These are phyloP conservation scores for Steinernema carpocapsae DNA, from an alignment of 2,888 invertebrate species.

Conservation along the genomic window DNA sequence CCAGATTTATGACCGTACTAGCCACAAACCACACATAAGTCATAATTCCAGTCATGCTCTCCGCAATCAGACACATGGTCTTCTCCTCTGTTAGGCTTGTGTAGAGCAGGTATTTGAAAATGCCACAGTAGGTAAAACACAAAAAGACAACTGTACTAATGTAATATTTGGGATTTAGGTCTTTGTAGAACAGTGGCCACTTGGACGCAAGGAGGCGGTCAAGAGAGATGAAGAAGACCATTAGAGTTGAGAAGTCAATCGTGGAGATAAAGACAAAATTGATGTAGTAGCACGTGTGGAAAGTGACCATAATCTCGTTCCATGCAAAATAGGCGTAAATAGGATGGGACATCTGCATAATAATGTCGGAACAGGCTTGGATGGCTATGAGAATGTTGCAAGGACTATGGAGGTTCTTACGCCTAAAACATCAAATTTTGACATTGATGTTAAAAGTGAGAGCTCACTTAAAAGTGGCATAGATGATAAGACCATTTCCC, in stretches of 20 bases:
- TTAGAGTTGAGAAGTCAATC: not conserved
- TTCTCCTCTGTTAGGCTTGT: not conserved
- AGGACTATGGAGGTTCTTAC: not conserved
- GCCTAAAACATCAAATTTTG: not conserved
- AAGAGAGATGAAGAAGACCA: conserved; percentile 12
- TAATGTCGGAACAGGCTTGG: too few species aligned
- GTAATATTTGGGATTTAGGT: not conserved
- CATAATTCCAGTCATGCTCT: not conserved
- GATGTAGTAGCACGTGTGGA: not conserved
- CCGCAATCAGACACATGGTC: not conserved
- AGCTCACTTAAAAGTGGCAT: too few species aligned
- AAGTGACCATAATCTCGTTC: not conserved
- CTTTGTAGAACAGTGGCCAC: not conserved
- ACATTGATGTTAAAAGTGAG: too few species aligned
- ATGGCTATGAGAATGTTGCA: conserved; percentile 12
- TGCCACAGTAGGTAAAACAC: not conserved
- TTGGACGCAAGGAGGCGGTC: conserved; percentile 6
- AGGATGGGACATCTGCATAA: not conserved
- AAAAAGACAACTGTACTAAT: not conserved
- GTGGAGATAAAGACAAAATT: conserved; percentile 15
- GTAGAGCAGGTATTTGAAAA: not conserved
- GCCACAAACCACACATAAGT: not conserved
- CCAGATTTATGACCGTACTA: not conserved
- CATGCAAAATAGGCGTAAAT: not conserved
- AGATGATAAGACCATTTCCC: too few species aligned